These are phyloP conservation scores for Danio choprae DNA, from an alignment of 2,797 vertebrate genomes.

Conservation along the genomic window DNA sequence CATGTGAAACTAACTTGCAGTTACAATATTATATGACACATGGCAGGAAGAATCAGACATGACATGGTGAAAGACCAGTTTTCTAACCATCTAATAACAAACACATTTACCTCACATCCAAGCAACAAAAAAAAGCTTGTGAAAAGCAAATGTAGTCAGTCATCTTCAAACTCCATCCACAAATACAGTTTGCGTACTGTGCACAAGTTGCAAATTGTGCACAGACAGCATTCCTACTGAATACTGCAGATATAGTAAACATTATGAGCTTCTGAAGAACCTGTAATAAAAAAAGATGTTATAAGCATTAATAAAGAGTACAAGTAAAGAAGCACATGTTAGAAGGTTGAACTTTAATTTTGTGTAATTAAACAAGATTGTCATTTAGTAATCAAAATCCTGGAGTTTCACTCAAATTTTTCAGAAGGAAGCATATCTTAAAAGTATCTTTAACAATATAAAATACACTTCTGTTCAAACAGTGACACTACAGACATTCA, in stretches of 20 bases:
- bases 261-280: conserved; percentile 11
- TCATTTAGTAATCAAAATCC: background rate
- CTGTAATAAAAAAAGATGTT: background rate
- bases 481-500: no score
- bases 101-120: background rate
- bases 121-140: background rate
- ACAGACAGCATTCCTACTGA: no score
- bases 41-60: conserved; percentile 1
- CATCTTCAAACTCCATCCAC: background rate
- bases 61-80: background rate
- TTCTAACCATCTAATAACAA: background rate
- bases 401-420: background rate
- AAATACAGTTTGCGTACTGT: background rate
- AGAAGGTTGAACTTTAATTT: background rate
- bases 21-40: no score
- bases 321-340: background rate
- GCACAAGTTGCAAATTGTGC: no score
- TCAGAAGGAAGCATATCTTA: background rate
- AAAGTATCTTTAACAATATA: background rate
- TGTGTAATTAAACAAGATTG: background rate
- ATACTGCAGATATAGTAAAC: background rate
- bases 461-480: background rate
- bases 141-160: background rate
- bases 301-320: background rate
- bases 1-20: conserved; percentile 9